Evolutionary conservation across 1,140 invertebrate genomes (phyloP), one percentile per base, ranked within the genome.

Genomic region (Drosophila obscura): DNA sequence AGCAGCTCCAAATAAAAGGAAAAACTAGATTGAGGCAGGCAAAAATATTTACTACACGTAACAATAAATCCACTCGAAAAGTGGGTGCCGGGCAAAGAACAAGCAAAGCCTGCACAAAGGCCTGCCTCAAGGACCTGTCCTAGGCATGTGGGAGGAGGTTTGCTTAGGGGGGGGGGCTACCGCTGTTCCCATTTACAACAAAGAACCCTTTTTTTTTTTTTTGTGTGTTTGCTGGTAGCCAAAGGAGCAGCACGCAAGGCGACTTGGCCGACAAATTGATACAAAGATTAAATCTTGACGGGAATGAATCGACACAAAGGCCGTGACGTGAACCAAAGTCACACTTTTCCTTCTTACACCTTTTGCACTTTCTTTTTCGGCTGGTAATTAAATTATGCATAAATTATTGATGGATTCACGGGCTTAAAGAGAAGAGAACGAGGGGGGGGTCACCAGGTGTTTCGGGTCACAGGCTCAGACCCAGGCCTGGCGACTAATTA

Each of bases 41-140:
- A 61, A 78, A 79, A 79, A 76, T 76, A 82, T 88, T 82, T 76
- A 73, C 82, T 79, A 82, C 72, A 67, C 71, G 72, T 87, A 79
- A 87, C 83, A 87, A 87, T 87, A 88, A 87, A 80, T 87, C 80
- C 75, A 73, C 78, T 77, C 75, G 49, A 80, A 57, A 53, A 62
- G 61, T 55, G 41, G 44, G 53, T 48, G 53, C 55, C 69, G 65
- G 57, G 44, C 66, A 48, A 44, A 58, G 59, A 74, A 78, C 75
- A 65, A 75, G 45, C 39, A 45, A 80, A 65, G 66, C 63, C 43
- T 63, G 41, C 66, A 81, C 82, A 82, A 76, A 79, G 50, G 49
- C 60, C 53, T 39, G 11, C 35, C 35, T 39, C 13, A 39, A 13
- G 35, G 35, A 39, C 35, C 35, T 39, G 4, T 5, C 43, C 48